A percentile compares a stretch with the other conserved stretches of the same genome.
Conservation (phyloP, 2,888 invertebrate genomes). For the Pogonocherus hispidulus region DNA sequence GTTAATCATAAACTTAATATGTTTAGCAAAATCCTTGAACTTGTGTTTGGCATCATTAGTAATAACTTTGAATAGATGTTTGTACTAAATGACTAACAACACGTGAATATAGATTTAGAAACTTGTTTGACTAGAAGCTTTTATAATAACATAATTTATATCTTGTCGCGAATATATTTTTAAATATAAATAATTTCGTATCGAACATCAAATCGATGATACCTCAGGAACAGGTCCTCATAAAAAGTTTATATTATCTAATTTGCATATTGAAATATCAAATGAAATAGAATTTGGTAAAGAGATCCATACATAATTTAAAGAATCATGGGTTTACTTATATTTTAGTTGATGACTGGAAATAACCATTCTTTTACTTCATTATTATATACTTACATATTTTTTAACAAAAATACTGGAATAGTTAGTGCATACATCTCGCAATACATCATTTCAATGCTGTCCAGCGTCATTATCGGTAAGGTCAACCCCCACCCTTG, state of each 20-base stretch:
- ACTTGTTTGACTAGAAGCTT: slow-evolving; percentile 1
- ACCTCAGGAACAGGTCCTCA: no score
- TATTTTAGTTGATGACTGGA: no score
- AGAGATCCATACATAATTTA: no score
- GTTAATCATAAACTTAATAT: background rate
- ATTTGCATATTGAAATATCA: no score
- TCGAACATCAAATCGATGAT: background rate
- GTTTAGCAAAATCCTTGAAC: background rate
- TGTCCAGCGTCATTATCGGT: background rate
- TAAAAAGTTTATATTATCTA: no score
- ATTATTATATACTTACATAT: no score
- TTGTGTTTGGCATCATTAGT: slow-evolving; percentile 1
- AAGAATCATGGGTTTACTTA: no score
- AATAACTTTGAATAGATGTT: background rate
- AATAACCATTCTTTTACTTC: no score
- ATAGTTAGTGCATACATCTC: background rate
- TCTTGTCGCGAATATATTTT: background rate
- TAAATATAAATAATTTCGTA: background rate
- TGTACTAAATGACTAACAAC: background rate
- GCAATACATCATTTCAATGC: background rate
- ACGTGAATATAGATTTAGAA: slow-evolving; percentile 1
- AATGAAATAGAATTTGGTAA: no score
- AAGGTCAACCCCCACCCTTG: background rate
- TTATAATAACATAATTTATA: slow-evolving; percentile 2
- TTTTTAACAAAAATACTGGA: no score